These are phyloP conservation scores for Mugil cephalus DNA, from an alignment of 2,113 vertebrate genomes.

Conservation along the genomic window DNA sequence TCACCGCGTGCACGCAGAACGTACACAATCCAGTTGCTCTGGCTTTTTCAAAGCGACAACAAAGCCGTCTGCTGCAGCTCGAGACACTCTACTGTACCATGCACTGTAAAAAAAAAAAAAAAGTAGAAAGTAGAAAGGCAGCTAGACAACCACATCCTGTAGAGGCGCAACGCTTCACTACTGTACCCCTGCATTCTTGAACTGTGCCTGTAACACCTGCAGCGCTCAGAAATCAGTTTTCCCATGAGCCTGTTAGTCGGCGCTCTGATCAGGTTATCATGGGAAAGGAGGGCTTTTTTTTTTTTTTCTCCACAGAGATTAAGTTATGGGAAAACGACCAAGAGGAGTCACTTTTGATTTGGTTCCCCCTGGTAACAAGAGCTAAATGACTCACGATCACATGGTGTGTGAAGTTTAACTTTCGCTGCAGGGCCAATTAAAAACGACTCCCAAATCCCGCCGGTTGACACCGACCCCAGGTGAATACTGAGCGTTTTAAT, in stretches of 20 bases:
- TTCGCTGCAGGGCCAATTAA: neutral
- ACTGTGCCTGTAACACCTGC: neutral
- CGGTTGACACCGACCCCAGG: neutral
- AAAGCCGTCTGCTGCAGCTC: neutral
- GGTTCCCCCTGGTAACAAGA: conserved; percentile 7
- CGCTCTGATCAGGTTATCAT: neutral
- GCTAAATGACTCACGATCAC: conserved; percentile 1
- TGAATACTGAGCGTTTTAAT: neutral
- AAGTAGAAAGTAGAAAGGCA: neutral
- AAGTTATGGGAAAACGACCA: conserved; percentile 1
- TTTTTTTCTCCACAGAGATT: neutral
- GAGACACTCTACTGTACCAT: neutral
- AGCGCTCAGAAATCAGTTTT: neutral
- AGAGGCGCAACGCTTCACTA: neutral
- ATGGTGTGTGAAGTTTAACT: neutral
- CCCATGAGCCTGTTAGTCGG: neutral
- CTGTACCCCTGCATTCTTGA: neutral
- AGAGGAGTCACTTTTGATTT: neutral
- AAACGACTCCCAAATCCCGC: neutral
- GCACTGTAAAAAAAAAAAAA: neutral
- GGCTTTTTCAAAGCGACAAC: conserved; percentile 23
- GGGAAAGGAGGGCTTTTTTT: too few relatives aligned
- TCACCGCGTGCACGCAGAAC: conserved; percentile 28
- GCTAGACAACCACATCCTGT: conserved; percentile 15
- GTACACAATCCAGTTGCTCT: neutral